A percentile compares a stretch with the other conserved stretches of the same genome.
Conservation (phyloP, 2,888 invertebrate species). For the Metalampra italica region DNA sequence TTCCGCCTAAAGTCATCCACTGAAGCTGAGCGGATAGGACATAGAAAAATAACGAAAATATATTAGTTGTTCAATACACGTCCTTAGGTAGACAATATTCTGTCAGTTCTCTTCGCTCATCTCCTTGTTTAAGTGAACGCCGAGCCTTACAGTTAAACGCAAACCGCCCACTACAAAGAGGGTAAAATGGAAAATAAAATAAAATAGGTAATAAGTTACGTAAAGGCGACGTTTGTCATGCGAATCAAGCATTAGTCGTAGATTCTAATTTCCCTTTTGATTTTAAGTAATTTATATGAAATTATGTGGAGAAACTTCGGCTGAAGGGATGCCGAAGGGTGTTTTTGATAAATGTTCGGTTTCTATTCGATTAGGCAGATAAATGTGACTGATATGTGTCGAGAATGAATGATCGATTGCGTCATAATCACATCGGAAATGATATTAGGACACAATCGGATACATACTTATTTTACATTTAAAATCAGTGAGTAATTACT, state of each 20-base stretch:
- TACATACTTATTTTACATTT: neutral
- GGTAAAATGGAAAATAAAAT: slow-evolving; percentile 54
- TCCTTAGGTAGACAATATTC: no score
- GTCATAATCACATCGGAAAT: slow-evolving; percentile 40
- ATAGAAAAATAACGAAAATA: no score
- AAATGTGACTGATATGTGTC: slow-evolving; percentile 48
- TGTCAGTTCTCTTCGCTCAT: no score
- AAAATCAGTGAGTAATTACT: neutral
- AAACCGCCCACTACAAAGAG: slow-evolving; percentile 50
- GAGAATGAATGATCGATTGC: slow-evolving; percentile 58
- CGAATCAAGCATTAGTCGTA: slow-evolving; percentile 68
- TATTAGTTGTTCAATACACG: no score
- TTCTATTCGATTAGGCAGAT: slow-evolving; percentile 66
- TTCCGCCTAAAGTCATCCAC: no score
- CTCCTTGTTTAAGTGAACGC: no score
- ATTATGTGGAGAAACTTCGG: slow-evolving; percentile 55
- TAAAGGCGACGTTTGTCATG: slow-evolving; percentile 59
- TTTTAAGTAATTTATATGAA: slow-evolving; percentile 75
- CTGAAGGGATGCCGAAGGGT: slow-evolving; percentile 38
- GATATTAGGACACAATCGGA: slow-evolving; percentile 6
- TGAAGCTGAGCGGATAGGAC: no score
- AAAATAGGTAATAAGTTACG: slow-evolving; percentile 59
- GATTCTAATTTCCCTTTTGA: slow-evolving; percentile 68
- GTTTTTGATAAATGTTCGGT: slow-evolving; percentile 58
- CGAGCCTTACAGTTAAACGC: slow-evolving; percentile 34